Percentiles rank a stretch among this genome's conserved stretches.
phyloP scores from a whole-genome alignment of 2,113 vertebrate species.

The Heterotilapia buettikoferi region DNA sequence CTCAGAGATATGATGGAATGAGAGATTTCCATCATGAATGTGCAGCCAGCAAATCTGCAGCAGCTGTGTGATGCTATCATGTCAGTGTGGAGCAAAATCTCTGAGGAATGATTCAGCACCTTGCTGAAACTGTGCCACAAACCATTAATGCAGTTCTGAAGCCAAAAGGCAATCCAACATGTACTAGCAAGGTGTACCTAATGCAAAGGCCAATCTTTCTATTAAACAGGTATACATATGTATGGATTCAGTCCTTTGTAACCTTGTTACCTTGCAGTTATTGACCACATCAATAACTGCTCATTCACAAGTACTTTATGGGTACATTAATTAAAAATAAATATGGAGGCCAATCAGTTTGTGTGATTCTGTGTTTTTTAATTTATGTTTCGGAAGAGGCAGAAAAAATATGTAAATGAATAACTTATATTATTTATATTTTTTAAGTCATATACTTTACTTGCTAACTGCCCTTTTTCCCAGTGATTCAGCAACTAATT shows the following conservation, averaged over 20 bases:
- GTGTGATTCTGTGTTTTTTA: background rate
- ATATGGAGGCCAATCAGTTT: background rate
- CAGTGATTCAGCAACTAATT: background rate
- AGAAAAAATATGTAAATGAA: background rate
- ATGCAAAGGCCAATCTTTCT: background rate
- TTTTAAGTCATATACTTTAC: background rate
- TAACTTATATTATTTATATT: background rate
- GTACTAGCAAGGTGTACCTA: background rate
- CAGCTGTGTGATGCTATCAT: background rate
- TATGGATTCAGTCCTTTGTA: background rate
- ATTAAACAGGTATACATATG: background rate
- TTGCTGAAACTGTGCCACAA: background rate
- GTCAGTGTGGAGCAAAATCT: background rate
- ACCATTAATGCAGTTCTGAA: background rate
- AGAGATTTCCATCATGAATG: background rate
- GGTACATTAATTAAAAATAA: background rate
- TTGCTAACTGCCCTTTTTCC: background rate
- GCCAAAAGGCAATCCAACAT: background rate
- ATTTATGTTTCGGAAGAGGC: background rate
- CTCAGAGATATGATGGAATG: background rate
- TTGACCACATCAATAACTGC: background rate
- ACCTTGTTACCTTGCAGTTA: background rate
- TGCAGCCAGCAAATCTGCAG: background rate
- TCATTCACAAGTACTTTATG: background rate
- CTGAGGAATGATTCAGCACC: background rate